Base-by-base conservation (phyloP, 2,113 vertebrate species). In the Brachirus orientalis region DNA sequence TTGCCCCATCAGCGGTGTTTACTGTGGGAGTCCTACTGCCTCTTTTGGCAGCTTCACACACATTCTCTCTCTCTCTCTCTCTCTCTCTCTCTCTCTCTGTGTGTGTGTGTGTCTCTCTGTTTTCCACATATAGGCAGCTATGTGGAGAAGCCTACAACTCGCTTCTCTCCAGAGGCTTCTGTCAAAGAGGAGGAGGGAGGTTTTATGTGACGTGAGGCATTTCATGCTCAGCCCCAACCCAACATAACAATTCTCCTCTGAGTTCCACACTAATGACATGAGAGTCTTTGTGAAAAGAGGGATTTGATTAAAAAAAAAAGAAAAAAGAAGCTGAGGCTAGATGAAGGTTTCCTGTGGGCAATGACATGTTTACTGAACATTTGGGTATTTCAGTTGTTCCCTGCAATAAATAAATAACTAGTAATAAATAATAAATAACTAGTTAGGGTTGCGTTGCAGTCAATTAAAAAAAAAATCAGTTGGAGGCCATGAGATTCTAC, bases 111-210 rank as follows among this genome's bases (percentile, higher is more conserved):
- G 52, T 35, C 64, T 37, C 77, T 52, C 66, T 47, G 52, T 63
- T 82, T 50, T 87, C 87, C 80, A 82, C 40, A 89, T 89, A 84
- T 80, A 87, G 87, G 63, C 71, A 75, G 84, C 79, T 77, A 85
- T 86, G 86, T 52, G 45, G 73, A 70, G 62, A 44, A 72, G 70
- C 48, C 64, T 53, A 36, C 52, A 40, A 47, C 55, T 1, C 57
- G 64, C 62, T 66, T 53, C 48, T 66, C 67, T 76, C 61, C 60
- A 19, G 63, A 73, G 76, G 76, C 75, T 60, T 54, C 36, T 0
- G 61, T 52, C 56, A 60, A 19, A 67, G 53, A 62, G 45, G 55
- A 18, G 67, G 17, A 17, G 44, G 22, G n/a, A n/a, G n/a, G 28
- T 11, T 51, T 75, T 44, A 63, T 83, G 71, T 45, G 64, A 83